Percentiles rank a stretch among this genome's conserved stretches.
Evolutionary conservation across 2,113 vertebrate genomes (phyloP).

Genomic region (Puffinus mauretanicus): DNA sequence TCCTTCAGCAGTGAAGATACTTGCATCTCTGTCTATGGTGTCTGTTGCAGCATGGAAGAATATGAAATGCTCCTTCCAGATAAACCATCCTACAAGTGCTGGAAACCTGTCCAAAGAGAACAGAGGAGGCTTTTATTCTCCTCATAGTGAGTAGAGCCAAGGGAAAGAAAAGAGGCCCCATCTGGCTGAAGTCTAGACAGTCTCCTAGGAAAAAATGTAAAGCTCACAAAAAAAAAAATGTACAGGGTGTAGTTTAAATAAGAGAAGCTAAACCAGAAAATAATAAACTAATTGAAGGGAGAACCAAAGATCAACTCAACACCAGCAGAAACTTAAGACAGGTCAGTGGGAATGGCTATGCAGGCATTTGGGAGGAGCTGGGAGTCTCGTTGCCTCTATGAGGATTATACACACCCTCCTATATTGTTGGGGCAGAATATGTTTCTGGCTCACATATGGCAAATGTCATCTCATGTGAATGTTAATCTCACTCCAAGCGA

Average conservation of each 20-base stretch:
- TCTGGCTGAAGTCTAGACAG: not conserved
- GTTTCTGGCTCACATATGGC: not conserved
- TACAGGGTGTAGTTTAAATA: not conserved
- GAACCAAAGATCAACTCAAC: not conserved
- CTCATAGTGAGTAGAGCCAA: not conserved
- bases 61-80: not conserved
- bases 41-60: not conserved
- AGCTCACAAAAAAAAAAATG: not conserved
- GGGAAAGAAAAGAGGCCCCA: not conserved
- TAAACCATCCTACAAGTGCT: not conserved
- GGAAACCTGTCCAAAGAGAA: conserved; percentile 13
- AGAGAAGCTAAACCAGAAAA: not conserved
- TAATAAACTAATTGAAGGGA: not conserved
- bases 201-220: not conserved
- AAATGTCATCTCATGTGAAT: not conserved
- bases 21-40: not conserved
- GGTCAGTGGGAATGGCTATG: not conserved
- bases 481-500: not conserved
- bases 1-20: not conserved
- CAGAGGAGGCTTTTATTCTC: conserved; percentile 15
- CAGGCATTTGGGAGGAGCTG: not conserved
- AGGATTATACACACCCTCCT: not conserved
- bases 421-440: not conserved
- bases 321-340: not conserved
- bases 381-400: not conserved